Percentiles rank a stretch among this genome's conserved stretches.
phyloP scores from a whole-genome alignment of 2,797 vertebrate species.

The Chloroceryle amazona region DNA sequence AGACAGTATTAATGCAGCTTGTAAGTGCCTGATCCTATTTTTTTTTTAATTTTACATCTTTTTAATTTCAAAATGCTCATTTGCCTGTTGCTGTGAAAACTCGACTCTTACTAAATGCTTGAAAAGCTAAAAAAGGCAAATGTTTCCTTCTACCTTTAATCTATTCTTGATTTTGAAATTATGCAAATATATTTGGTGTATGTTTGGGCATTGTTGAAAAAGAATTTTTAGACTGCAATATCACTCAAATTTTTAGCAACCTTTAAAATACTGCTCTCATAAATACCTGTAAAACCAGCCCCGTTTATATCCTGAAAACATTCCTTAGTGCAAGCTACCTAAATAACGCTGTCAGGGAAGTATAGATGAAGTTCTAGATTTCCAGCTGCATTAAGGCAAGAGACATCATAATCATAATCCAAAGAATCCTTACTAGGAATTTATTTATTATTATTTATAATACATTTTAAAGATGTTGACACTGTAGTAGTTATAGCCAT shows the following conservation, averaged over 20 bases:
- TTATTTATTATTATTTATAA: not conserved
- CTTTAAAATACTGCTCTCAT: not conserved
- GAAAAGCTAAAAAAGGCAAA: not conserved
- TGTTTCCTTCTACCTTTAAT: not conserved
- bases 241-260: not conserved
- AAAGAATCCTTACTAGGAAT: not conserved
- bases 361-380: not conserved
- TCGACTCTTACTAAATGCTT: not conserved
- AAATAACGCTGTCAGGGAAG: not conserved
- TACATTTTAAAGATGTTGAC: not conserved
- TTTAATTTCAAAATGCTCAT: conserved; percentile 1
- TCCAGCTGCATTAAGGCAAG: not conserved
- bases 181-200: not conserved
- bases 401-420: not conserved
- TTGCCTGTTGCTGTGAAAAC: not conserved
- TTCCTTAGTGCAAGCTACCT: rapidly evolving
- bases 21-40: not conserved
- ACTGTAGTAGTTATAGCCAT: conserved; percentile 40
- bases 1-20: not conserved
- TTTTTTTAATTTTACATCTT: not conserved
- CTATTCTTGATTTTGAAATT: not conserved
- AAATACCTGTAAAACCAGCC: not conserved
- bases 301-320: not conserved
- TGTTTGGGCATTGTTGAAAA: not conserved
- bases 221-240: not conserved